phyloP scores from a whole-genome alignment of 2,113 vertebrate genomes.

The Progne subis region DNA sequence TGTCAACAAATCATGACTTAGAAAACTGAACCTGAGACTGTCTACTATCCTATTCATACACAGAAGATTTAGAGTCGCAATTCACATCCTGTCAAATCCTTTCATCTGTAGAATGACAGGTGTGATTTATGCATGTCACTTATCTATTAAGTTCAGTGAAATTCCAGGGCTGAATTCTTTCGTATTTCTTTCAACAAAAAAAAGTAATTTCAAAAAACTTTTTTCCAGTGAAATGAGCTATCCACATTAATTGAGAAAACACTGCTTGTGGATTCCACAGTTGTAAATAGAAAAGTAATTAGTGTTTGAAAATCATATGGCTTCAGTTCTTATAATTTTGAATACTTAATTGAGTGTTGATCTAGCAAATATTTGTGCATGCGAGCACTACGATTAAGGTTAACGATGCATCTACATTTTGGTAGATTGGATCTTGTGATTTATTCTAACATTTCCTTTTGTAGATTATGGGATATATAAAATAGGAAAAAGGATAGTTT shows the following conservation, averaged over 20 bases:
- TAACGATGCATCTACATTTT: background rate
- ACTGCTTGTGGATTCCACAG: background rate
- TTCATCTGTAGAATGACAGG: slow-evolving; percentile 47
- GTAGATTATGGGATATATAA: background rate
- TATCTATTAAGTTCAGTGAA: background rate
- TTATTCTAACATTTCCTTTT: background rate
- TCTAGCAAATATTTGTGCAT: background rate
- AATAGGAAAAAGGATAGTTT: background rate
- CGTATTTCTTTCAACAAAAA: background rate
- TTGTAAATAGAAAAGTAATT: slow-evolving; percentile 31
- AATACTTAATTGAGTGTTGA: slow-evolving; percentile 4
- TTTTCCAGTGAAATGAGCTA: background rate
- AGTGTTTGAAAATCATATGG: slow-evolving; percentile 27
- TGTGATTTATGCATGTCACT: slow-evolving; percentile 30
- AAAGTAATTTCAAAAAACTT: background rate
- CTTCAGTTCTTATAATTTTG: background rate
- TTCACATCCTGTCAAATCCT: slow-evolving; percentile 31
- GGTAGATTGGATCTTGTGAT: background rate
- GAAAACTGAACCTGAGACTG: background rate
- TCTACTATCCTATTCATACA: background rate
- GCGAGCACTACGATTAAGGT: background rate
- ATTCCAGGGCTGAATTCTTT: slow-evolving; percentile 17
- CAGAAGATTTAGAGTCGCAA: slow-evolving; percentile 37
- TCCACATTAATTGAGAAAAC: slow-evolving; percentile 28
- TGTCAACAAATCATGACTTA: slow-evolving; percentile 26